phyloP scores from a whole-genome alignment of 2,113 vertebrate genomes.

The Tragelaphus strepsiceros region DNA sequence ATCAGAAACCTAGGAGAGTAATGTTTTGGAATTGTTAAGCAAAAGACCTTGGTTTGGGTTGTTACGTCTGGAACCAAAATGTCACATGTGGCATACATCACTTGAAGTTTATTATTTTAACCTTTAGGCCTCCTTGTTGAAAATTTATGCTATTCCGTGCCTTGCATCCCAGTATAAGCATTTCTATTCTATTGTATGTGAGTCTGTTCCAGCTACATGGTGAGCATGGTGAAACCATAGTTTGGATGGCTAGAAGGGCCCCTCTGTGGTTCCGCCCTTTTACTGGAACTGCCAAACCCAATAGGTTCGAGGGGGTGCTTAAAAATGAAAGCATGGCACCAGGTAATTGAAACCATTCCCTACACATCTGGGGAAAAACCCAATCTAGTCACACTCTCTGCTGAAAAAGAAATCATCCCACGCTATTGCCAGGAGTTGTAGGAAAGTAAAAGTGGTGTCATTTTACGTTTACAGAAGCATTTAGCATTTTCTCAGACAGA shows the following conservation, averaged over 20 bases:
- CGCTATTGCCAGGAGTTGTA: constrained; percentile 36
- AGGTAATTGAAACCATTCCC: constrained; percentile 72
- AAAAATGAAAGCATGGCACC: constrained; percentile 56
- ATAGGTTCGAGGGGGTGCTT: constrained; percentile 34
- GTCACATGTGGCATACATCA: constrained; percentile 53
- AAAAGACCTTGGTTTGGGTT: constrained; percentile 60
- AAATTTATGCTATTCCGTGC: constrained; percentile 48
- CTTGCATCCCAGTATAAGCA: constrained; percentile 31
- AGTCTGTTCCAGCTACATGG: constrained; percentile 47
- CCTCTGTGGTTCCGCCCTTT: constrained; percentile 10
- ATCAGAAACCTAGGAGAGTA: constrained; percentile 54
- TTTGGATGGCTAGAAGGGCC: constrained; percentile 9
- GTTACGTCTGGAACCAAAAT: constrained; percentile 49
- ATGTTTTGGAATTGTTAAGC: constrained; percentile 66
- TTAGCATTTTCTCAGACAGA: constrained; percentile 75
- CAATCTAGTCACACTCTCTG: constrained; percentile 28
- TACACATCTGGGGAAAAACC: constrained; percentile 47
- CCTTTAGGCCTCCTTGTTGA: constrained; percentile 52
- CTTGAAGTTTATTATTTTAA: constrained; percentile 68
- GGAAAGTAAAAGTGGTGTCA: constrained; percentile 63
- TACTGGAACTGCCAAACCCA: constrained; percentile 52
- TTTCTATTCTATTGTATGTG: background rate
- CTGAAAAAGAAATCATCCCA: constrained; percentile 64
- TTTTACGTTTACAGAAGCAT: constrained; percentile 73
- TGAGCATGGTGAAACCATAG: constrained; percentile 42